Conservation (phyloP, 92 coral and sea anemone species). For the Porites divaricata region DNA sequence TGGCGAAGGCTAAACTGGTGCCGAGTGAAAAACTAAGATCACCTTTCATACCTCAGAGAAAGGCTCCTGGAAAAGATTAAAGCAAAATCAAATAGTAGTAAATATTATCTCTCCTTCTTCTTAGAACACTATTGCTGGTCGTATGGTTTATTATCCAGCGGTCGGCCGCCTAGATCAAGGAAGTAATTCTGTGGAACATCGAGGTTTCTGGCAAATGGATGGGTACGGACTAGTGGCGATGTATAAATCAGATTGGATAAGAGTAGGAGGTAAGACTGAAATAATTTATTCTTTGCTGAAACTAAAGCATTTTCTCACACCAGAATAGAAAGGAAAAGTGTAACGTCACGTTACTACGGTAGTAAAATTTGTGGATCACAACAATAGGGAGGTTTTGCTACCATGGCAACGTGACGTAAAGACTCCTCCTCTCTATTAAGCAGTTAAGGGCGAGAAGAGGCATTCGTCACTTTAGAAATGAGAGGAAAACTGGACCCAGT, state of each 20-base stretch:
- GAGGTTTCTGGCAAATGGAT: conserved; percentile 7
- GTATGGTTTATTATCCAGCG: neutral
- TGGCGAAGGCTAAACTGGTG: no score
- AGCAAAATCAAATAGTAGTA: neutral
- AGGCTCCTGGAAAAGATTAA: neutral
- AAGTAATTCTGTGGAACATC: conserved; percentile 7
- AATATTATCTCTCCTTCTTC: neutral
- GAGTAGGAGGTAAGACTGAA: neutral
- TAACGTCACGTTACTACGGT: neutral
- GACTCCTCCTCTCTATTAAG: no score
- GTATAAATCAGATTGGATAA: conserved; percentile 1
- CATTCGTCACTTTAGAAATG: no score
- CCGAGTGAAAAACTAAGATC: no score
- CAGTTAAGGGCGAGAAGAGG: no score
- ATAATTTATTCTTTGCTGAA: no score
- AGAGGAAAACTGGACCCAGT: no score
- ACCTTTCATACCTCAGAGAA: neutral
- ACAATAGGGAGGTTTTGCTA: no score
- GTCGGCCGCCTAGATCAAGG: neutral
- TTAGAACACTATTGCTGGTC: neutral
- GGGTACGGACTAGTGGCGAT: neutral
- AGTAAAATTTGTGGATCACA: no score
- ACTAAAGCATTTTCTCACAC: neutral
- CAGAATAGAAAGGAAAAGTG: neutral
- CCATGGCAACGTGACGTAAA: no score